phyloP scores from a whole-genome alignment of 1,140 invertebrate species.

The Mizuhopecten yessoensis region DNA sequence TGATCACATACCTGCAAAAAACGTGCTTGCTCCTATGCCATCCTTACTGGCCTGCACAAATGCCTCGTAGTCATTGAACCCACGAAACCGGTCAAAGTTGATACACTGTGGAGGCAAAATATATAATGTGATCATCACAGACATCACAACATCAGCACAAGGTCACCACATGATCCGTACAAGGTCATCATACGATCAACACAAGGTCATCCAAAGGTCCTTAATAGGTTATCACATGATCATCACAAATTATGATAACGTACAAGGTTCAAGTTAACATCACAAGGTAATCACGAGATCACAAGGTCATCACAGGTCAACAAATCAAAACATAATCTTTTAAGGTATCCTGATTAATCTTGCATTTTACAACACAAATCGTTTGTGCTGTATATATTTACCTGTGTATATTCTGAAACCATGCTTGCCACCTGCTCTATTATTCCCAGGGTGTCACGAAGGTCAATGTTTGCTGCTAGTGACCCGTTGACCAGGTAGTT shows the following conservation, averaged over 20 bases:
- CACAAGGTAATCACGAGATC: too few species aligned
- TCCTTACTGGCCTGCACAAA: conserved; percentile 81
- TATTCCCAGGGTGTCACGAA: neutral
- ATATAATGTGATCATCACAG: neutral
- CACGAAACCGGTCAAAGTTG: conserved; percentile 85
- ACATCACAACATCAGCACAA: too few species aligned
- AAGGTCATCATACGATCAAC: too few species aligned
- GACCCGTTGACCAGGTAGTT: neutral
- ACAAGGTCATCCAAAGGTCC: too few species aligned
- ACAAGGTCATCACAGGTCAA: neutral
- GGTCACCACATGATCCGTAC: too few species aligned
- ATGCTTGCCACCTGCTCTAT: neutral
- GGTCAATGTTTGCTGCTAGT: neutral
- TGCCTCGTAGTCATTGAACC: conserved; percentile 81
- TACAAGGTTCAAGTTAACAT: too few species aligned
- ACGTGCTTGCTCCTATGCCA: conserved; percentile 75
- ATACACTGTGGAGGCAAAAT: conserved; percentile 84
- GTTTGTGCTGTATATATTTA: neutral
- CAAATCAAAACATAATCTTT: neutral
- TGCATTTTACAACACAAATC: conserved; percentile 7
- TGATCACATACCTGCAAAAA: conserved; percentile 69
- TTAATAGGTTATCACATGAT: too few species aligned
- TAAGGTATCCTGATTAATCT: neutral
- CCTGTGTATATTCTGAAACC: neutral
- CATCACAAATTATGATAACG: too few species aligned